Evolutionary conservation across 2,888 invertebrate species (phyloP).

Genomic region (Drosophila picticornis): DNA sequence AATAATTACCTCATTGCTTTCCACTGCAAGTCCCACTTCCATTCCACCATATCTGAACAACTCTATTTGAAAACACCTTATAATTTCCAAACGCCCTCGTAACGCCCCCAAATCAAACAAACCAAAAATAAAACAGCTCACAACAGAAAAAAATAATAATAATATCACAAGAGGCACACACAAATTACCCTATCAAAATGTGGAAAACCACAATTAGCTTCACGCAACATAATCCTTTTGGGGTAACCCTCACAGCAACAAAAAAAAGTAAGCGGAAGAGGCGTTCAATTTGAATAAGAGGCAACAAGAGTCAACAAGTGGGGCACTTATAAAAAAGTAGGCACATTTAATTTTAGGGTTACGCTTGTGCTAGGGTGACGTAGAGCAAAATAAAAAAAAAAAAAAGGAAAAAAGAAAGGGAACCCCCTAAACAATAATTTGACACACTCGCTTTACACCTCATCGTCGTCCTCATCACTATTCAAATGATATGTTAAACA

Average conservation of each 20-base stretch:
- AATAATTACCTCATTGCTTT: background rate
- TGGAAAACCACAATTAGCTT: slow-evolving; percentile 52
- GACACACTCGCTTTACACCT: slow-evolving; percentile 64
- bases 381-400: background rate
- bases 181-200: slow-evolving; percentile 52
- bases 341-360: slow-evolving; percentile 13
- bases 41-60: background rate
- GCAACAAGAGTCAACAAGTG: slow-evolving; percentile 62
- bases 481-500: slow-evolving; percentile 79
- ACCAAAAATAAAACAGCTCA: background rate
- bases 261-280: slow-evolving; percentile 43
- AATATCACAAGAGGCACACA: background rate
- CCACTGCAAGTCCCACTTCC: background rate
- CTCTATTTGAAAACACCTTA: background rate
- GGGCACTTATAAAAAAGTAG: slow-evolving; percentile 47
- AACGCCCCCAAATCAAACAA: slow-evolving; percentile 17
- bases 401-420: background rate
- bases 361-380: slow-evolving; percentile 9
- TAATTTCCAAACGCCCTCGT: slow-evolving; percentile 26
- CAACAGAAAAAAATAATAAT: background rate
- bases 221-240: slow-evolving; percentile 60
- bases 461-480: slow-evolving; percentile 75
- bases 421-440: slow-evolving; percentile 31
- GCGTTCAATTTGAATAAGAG: slow-evolving; percentile 70
- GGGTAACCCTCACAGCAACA: slow-evolving; percentile 8